Percentiles rank a stretch among this genome's conserved stretches.
phyloP scores from a whole-genome alignment of 2,113 vertebrate species.

The Nycticorax nycticorax region DNA sequence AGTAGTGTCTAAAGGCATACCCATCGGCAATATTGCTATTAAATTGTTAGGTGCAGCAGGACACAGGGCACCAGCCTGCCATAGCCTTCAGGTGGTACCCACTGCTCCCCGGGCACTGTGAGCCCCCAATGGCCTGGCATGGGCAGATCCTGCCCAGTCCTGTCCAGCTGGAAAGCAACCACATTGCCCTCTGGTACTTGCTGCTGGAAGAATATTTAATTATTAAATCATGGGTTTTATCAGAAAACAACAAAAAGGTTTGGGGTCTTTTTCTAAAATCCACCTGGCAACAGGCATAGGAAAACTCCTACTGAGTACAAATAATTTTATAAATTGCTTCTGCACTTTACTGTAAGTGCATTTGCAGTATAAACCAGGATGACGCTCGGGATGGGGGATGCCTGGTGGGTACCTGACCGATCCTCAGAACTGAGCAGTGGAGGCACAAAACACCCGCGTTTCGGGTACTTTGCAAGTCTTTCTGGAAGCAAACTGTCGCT shows the following conservation, averaged over 20 bases:
- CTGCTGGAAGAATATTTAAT: not conserved
- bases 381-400: not conserved
- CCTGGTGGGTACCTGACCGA: fast-evolving
- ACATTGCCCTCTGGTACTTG: fast-evolving
- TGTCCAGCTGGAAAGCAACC: fast-evolving
- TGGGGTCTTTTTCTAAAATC: not conserved
- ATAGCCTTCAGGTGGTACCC: not conserved
- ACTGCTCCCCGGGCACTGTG: fast-evolving
- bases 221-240: not conserved
- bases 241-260: not conserved
- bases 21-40: too few relatives aligned
- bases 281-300: not conserved
- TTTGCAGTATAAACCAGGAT: not conserved
- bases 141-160: not conserved
- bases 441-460: not conserved
- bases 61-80: not conserved
- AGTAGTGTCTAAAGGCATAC: not conserved
- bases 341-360: not conserved
- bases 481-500: not conserved
- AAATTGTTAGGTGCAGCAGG: not conserved
- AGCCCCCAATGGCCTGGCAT: fast-evolving
- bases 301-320: not conserved
- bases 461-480: not conserved
- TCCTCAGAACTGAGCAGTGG: not conserved
- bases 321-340: not conserved